A percentile compares a stretch with the other conserved stretches of the same genome.
Conservation (phyloP, 2,888 invertebrate species). For the Pyrgus malvae region DNA sequence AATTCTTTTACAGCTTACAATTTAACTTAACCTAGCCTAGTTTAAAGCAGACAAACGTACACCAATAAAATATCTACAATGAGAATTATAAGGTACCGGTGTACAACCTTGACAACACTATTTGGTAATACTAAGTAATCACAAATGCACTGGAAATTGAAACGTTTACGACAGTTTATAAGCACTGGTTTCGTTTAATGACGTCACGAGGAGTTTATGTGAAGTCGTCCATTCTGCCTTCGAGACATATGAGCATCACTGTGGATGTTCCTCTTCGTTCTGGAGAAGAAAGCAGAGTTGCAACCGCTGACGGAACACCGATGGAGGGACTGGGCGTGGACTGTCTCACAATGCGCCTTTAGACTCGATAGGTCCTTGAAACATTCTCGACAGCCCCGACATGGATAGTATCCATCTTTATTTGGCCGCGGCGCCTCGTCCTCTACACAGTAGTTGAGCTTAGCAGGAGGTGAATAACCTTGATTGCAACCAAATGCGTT, state of each 20-base stretch:
- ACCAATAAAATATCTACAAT: conserved; percentile 27
- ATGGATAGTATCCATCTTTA: conserved; percentile 85
- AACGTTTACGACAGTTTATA: conserved; percentile 33
- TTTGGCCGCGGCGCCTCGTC: conserved; percentile 85
- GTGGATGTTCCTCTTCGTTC: conserved; percentile 89
- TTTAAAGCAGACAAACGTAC: conserved; percentile 20
- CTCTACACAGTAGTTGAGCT: conserved; percentile 83
- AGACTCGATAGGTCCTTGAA: conserved; percentile 84
- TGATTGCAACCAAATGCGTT: conserved; percentile 66
- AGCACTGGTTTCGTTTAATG: conserved; percentile 35
- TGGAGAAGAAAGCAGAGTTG: conserved; percentile 89
- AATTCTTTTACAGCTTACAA: conserved; percentile 20
- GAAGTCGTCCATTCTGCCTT: conserved; percentile 58
- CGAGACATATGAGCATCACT: conserved; percentile 83
- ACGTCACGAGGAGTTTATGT: conserved; percentile 62
- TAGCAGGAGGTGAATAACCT: conserved; percentile 64
- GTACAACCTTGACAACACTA: conserved; percentile 43
- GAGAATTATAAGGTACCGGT: conserved; percentile 57
- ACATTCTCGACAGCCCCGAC: conserved; percentile 85
- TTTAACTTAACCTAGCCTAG: background rate
- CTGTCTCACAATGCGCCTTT: conserved; percentile 87
- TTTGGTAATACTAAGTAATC: conserved; percentile 70
- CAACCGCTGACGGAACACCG: conserved; percentile 90
- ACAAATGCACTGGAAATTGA: conserved; percentile 67
- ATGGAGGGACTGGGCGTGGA: conserved; percentile 86